Conservation (phyloP, 2,888 invertebrate genomes). For the Drosophila atroscutellata region DNA sequence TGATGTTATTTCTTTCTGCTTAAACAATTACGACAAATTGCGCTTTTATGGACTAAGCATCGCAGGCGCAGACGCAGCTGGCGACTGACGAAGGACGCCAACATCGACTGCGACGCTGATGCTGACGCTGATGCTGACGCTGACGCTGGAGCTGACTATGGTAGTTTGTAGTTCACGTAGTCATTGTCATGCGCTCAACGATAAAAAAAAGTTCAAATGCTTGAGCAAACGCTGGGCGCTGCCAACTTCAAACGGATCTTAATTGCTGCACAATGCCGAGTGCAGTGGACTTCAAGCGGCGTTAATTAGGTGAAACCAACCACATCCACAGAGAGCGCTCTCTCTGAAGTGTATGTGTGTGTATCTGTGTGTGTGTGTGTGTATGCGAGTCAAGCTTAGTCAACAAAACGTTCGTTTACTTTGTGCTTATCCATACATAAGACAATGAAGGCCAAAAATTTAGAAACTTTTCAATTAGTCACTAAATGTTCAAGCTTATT, state of each 20-base stretch:
- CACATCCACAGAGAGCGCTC: slow-evolving; percentile 46
- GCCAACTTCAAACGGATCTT: slow-evolving; percentile 57
- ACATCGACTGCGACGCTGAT: slow-evolving; percentile 1
- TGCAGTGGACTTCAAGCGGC: slow-evolving; percentile 59
- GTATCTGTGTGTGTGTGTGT: background rate
- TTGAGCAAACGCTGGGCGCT: slow-evolving; percentile 43
- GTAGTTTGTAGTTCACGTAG: slow-evolving; percentile 1
- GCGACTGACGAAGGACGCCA: slow-evolving; percentile 7
- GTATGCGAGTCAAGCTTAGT: slow-evolving; percentile 16
- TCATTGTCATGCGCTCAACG: background rate
- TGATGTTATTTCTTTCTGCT: slow-evolving; percentile 78
- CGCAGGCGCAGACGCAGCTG: slow-evolving; percentile 20
- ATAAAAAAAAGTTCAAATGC: background rate
- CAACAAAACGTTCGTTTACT: slow-evolving; percentile 8
- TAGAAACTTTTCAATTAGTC: background rate
- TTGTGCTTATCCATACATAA: background rate
- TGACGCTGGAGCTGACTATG: slow-evolving; percentile 39
- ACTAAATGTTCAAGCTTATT: background rate
- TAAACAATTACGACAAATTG: slow-evolving; percentile 83
- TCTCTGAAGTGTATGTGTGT: background rate
- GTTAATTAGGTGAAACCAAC: slow-evolving; percentile 76
- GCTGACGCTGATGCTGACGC: slow-evolving; percentile 46
- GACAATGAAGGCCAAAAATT: background rate
- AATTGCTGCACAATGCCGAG: slow-evolving; percentile 68
- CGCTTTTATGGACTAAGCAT: slow-evolving; percentile 75